Conservation (phyloP, 2,888 invertebrate genomes). For the Heliconius charithonia region DNA sequence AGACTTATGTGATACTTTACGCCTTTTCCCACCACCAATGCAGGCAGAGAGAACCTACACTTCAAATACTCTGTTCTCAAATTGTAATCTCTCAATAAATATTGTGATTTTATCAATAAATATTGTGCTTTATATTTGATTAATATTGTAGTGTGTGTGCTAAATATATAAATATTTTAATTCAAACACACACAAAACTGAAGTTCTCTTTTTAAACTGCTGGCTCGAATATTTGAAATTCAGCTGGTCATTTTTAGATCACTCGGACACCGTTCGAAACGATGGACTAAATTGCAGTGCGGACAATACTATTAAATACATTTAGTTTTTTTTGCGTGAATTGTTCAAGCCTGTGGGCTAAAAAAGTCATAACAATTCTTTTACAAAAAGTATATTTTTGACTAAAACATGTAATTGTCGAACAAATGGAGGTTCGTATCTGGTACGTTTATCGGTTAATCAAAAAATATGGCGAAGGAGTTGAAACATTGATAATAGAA, state of each 20-base stretch:
- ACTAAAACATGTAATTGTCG: neutral
- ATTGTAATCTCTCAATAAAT: no score
- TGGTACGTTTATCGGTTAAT: neutral
- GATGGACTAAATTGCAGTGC: slow-evolving; percentile 14
- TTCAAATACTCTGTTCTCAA: no score
- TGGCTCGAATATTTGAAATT: slow-evolving; percentile 6
- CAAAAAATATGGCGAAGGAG: neutral
- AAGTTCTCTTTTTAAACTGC: slow-evolving; percentile 9
- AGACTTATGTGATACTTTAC: no score
- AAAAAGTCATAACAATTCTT: neutral
- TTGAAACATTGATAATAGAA: neutral
- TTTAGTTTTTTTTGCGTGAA: slow-evolving; percentile 15
- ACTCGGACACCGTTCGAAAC: slow-evolving; percentile 8
- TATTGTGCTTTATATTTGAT: no score
- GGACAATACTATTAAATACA: slow-evolving; percentile 14
- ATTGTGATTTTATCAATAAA: no score
- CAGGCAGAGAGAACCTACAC: no score
- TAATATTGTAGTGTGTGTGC: no score
- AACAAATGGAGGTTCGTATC: neutral
- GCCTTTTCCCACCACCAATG: no score
- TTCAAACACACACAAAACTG: neutral
- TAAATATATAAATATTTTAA: slow-evolving; percentile 8
- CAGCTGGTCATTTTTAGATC: slow-evolving; percentile 17
- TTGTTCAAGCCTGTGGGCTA: neutral
- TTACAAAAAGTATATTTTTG: neutral